These are phyloP conservation scores for Therioaphis trifolii DNA, from an alignment of 2,888 invertebrate genomes.

Conservation along the genomic window DNA sequence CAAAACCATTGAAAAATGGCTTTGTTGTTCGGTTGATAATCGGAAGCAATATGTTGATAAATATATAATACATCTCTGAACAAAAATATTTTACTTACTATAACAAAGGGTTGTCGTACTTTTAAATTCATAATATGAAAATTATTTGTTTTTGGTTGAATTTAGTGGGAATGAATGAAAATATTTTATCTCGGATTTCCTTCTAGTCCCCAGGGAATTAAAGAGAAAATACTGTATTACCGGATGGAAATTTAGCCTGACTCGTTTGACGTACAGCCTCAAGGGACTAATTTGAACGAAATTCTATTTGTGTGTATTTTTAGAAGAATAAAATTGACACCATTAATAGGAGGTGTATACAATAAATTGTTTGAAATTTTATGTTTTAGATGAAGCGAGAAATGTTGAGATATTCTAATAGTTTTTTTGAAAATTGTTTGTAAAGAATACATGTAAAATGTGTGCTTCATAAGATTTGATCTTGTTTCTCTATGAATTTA, in stretches of 20 bases:
- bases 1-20: constrained; percentile 27
- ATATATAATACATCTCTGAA: background rate
- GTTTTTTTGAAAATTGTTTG: too few relatives aligned
- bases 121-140: constrained; percentile 19
- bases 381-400: background rate
- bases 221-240: constrained; percentile 15
- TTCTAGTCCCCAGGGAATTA: background rate
- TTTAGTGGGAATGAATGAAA: background rate
- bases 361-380: background rate
- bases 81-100: background rate
- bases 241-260: background rate
- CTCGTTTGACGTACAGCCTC: background rate
- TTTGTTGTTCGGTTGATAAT: constrained; percentile 16
- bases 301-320: constrained; percentile 24
- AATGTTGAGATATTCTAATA: too few relatives aligned
- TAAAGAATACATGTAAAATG: too few relatives aligned
- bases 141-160: background rate
- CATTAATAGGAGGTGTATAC: background rate
- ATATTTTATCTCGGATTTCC: constrained; percentile 17
- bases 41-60: background rate
- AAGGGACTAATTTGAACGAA: constrained; percentile 21
- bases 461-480: too few relatives aligned
- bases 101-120: background rate
- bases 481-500: too few relatives aligned
- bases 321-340: background rate